Evolutionary conservation across 2,888 invertebrate species (phyloP).

Genomic region (Trimorus sp.): DNA sequence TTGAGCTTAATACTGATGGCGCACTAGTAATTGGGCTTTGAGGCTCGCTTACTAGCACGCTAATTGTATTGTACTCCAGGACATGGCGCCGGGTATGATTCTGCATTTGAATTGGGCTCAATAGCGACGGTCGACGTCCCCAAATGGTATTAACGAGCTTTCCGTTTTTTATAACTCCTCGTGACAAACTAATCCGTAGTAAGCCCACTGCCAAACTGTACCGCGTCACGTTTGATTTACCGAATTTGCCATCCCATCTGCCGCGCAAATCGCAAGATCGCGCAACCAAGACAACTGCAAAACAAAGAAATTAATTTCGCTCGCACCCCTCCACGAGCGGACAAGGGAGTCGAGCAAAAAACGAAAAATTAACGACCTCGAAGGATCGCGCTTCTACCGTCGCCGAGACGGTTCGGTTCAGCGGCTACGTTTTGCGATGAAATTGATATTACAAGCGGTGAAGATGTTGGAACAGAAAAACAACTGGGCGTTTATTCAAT

Average conservation of each 20-base stretch:
- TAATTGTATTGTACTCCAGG: slow-evolving; percentile 15
- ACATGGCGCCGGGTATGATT: slow-evolving; percentile 12
- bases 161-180: slow-evolving; percentile 18
- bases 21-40: slow-evolving; percentile 16
- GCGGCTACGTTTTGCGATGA: not conserved
- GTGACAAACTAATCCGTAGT: slow-evolving; percentile 23
- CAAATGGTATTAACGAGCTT: slow-evolving; percentile 17
- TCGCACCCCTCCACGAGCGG: not conserved
- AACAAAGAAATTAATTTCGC: slow-evolving; percentile 4
- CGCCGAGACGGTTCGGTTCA: not conserved
- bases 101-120: slow-evolving; percentile 23
- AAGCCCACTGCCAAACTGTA: slow-evolving; percentile 16
- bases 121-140: slow-evolving; percentile 1
- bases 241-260: slow-evolving; percentile 16
- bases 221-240: slow-evolving; percentile 24
- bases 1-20: slow-evolving; percentile 15
- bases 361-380: slow-evolving; percentile 6
- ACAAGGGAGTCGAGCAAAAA: slow-evolving; percentile 2
- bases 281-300: not conserved
- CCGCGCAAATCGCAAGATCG: slow-evolving; percentile 8
- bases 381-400: not conserved
- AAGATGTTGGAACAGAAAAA: no score
- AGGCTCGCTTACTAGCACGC: not conserved
- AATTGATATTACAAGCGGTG: no score
- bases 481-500: no score